phyloP scores from a whole-genome alignment of 2,797 vertebrate genomes.

The Rhinophrynus dorsalis region DNA sequence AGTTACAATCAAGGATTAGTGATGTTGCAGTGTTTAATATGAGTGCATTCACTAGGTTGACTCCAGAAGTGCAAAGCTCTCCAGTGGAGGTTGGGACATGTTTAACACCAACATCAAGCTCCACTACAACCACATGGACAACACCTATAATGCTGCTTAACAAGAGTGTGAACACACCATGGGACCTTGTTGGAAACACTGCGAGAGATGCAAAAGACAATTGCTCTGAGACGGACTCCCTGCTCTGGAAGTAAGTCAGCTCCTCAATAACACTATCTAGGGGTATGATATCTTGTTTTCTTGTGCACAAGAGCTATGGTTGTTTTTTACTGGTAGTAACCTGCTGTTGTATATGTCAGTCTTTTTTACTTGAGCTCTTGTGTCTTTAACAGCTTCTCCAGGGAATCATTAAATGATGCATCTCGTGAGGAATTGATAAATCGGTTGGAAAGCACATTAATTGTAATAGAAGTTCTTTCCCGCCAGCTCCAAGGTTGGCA shows the following conservation, averaged over 20 bases:
- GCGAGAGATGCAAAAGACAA: constrained; percentile 50
- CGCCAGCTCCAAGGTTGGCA: constrained; percentile 72
- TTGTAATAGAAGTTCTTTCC: constrained; percentile 84
- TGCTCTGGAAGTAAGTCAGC: constrained; percentile 64
- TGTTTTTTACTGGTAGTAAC: too few species aligned
- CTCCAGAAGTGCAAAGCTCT: constrained; percentile 40
- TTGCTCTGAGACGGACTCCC: constrained; percentile 55
- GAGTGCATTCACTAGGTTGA: constrained; percentile 52
- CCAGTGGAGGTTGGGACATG: constrained; percentile 25
- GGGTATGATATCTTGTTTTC: too few species aligned
- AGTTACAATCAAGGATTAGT: neutral
- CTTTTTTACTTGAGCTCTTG: neutral
- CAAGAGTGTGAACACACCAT: constrained; percentile 54
- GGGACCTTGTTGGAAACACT: neutral
- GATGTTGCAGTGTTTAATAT: neutral
- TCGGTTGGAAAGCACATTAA: constrained; percentile 78
- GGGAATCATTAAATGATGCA: constrained; percentile 71
- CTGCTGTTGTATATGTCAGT: too few species aligned
- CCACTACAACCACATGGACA: constrained; percentile 49
- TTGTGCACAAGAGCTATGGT: too few species aligned
- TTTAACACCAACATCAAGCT: constrained; percentile 37
- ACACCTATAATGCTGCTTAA: constrained; percentile 54
- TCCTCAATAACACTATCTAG: neutral
- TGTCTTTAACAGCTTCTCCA: constrained; percentile 65
- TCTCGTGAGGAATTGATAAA: constrained; percentile 79